These are phyloP conservation scores for Cephalophus harveyi DNA, from an alignment of 2,113 vertebrate genomes.

Conservation along the genomic window DNA sequence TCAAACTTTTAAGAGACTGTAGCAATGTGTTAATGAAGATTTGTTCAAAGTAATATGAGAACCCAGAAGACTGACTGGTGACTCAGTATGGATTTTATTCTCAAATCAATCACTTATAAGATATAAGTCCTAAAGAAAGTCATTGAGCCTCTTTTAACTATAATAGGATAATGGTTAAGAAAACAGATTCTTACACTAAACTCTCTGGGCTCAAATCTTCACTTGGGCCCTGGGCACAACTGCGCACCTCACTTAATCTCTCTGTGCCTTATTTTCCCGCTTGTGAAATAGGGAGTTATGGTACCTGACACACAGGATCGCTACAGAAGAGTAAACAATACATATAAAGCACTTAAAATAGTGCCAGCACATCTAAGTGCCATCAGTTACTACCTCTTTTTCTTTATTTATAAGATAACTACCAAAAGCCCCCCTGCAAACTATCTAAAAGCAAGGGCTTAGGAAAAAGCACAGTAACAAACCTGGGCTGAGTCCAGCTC, in stretches of 20 bases:
- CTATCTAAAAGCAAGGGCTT: not conserved
- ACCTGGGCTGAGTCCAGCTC: not conserved
- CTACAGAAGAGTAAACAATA: not conserved
- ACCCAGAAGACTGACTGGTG: not conserved
- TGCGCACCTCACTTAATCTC: not conserved
- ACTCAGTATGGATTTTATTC: not conserved
- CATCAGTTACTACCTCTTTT: not conserved
- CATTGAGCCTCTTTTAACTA: not conserved
- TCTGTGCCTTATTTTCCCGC: not conserved
- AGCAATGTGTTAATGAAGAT: not conserved
- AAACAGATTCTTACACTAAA: not conserved
- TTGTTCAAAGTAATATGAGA: not conserved
- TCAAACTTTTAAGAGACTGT: not conserved
- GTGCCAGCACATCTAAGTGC: rapidly evolving
- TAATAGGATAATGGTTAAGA: not conserved
- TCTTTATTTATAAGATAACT: not conserved
- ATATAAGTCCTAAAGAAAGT: rapidly evolving
- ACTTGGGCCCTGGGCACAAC: not conserved
- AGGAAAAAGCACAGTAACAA: not conserved
- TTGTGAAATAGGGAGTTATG: not conserved
- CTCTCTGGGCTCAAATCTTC: not conserved
- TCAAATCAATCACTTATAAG: not conserved
- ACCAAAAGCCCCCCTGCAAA: not conserved
- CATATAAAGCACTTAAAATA: rapidly evolving
- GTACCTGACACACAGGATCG: not conserved